Conservation (phyloP, 2,113 vertebrate genomes). For the Gorilla gorilla region DNA sequence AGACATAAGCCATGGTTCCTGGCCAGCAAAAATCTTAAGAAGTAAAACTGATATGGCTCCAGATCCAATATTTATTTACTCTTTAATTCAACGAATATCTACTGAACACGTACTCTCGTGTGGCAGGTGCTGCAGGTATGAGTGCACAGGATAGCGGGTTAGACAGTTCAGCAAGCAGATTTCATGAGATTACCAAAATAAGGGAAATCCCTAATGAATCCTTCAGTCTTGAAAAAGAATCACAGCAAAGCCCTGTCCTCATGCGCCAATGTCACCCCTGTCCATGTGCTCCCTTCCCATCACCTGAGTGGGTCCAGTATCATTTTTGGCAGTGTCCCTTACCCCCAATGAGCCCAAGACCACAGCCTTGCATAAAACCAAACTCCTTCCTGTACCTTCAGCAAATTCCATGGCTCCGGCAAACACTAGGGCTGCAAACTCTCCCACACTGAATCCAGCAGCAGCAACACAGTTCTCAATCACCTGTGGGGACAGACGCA, state of each 20-base stretch:
- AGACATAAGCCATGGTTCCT: too few species aligned
- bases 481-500: constrained; percentile 82
- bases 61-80: background rate
- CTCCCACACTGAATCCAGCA: constrained; percentile 97
- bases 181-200: background rate
- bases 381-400: constrained; percentile 87
- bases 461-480: constrained; percentile 93
- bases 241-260: background rate
- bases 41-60: background rate
- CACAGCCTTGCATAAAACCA: background rate
- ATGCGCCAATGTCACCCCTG: background rate
- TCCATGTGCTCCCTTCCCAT: background rate
- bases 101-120: accelerated
- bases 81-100: background rate
- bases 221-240: background rate
- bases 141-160: background rate
- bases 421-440: constrained; percentile 96
- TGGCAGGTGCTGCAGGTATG: background rate
- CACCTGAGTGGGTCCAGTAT: background rate
- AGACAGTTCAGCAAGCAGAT: background rate
- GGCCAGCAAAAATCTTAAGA: background rate
- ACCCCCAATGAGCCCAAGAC: background rate
- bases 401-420: constrained; percentile 92
- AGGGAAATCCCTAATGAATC: background rate
- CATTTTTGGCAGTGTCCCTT: background rate